Percentiles rank a stretch among this genome's conserved stretches.
phyloP scores from a whole-genome alignment of 2,113 vertebrate genomes.

The Stigmatopora argus region DNA sequence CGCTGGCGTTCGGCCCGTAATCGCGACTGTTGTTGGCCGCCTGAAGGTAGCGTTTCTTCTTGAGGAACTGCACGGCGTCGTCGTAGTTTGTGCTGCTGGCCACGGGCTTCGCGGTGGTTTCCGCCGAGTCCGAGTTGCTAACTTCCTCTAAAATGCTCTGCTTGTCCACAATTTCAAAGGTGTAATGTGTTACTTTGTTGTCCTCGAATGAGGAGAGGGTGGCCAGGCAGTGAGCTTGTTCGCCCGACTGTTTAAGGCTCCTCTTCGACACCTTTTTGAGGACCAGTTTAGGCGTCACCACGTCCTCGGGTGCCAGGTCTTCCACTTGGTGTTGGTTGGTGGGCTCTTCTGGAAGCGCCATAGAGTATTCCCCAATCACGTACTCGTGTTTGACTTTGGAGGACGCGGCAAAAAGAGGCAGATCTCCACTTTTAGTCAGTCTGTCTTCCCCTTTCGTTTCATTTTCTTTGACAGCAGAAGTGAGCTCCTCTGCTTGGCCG shows the following conservation, averaged over 20 bases:
- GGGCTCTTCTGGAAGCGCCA: constrained; percentile 85
- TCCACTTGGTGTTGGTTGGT: constrained; percentile 69
- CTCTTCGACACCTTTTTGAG: constrained; percentile 92
- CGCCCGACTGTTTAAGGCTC: constrained; percentile 76
- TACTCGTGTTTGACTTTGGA: constrained; percentile 97
- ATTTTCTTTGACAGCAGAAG: constrained; percentile 33
- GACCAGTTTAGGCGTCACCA: constrained; percentile 86
- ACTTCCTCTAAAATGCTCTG: constrained; percentile 82
- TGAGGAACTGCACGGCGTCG: constrained; percentile 98
- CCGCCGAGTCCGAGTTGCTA: constrained; percentile 81
- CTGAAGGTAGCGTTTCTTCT: constrained; percentile 96
- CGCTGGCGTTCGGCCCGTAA: constrained; percentile 84
- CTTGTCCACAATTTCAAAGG: constrained; percentile 95
- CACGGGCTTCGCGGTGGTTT: constrained; percentile 82
- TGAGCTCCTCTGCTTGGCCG: constrained; percentile 53
- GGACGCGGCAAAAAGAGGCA: constrained; percentile 82
- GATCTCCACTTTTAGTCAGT: constrained; percentile 80
- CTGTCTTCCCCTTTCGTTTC: constrained; percentile 80
- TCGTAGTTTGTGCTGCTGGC: constrained; percentile 94
- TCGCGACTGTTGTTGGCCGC: constrained; percentile 81
- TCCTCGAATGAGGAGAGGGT: constrained; percentile 83
- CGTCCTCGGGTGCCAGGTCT: constrained; percentile 77
- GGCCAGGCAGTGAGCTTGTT: constrained; percentile 81
- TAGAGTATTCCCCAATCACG: constrained; percentile 87
- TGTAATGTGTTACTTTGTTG: constrained; percentile 85